Conservation (phyloP, 2,113 vertebrate species). For the Urocolius indicus region DNA sequence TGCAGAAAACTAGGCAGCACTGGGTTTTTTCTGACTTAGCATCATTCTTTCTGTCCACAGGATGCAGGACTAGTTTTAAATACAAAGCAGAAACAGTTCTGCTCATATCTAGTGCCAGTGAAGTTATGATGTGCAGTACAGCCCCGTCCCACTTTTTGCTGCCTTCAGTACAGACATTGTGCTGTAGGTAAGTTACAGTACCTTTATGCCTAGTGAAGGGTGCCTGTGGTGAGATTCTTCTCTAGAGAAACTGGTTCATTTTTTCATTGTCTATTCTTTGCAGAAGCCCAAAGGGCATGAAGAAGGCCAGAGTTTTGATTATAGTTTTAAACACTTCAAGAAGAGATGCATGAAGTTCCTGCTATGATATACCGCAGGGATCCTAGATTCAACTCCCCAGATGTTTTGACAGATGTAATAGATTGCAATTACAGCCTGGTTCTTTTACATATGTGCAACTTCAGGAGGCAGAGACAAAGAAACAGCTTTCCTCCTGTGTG, state of each 20-base stretch:
- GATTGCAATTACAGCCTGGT: neutral
- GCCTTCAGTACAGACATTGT: neutral
- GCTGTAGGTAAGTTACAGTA: neutral
- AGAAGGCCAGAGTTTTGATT: neutral
- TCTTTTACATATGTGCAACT: neutral
- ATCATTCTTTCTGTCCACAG: neutral
- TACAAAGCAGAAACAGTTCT: neutral
- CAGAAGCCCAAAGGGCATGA: neutral
- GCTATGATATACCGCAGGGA: neutral
- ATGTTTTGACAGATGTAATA: neutral
- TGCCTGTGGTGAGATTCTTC: neutral
- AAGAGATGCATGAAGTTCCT: neutral
- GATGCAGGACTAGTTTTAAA: neutral
- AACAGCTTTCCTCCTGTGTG: neutral
- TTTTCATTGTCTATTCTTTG: neutral
- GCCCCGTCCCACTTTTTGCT: neutral
- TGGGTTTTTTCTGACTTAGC: neutral
- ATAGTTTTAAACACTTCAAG: neutral
- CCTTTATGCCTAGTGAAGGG: neutral
- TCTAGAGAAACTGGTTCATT: neutral
- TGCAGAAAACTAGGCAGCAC: neutral
- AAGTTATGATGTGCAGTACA: neutral
- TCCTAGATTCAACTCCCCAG: neutral
- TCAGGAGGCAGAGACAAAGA: neutral
- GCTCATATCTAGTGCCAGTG: neutral